Evolutionary conservation across 1,140 invertebrate species (phyloP).

Genomic region (Thalassaphorura encarpata): DNA sequence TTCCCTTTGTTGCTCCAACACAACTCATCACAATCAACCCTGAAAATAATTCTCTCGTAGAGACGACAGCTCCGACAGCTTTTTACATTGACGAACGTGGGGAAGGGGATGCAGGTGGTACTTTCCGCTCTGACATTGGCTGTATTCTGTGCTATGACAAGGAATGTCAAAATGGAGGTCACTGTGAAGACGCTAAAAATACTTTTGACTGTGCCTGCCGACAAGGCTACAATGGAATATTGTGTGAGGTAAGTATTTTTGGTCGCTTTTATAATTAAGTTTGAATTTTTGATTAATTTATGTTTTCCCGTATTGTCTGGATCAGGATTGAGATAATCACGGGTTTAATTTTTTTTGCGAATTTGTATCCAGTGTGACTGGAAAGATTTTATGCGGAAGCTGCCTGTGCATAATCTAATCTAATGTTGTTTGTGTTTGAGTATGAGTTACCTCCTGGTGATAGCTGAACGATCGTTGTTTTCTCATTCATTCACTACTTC

Average conservation of each 20-base stretch:
- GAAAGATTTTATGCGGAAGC: too few relatives aligned
- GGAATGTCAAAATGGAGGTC: conserved; percentile 77
- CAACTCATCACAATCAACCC: conserved; percentile 32
- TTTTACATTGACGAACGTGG: conserved; percentile 39
- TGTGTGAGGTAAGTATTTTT: conserved; percentile 56
- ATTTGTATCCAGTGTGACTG: too few relatives aligned
- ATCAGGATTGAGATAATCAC: too few relatives aligned
- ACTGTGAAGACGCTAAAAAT: conserved; percentile 59
- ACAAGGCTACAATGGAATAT: conserved; percentile 58
- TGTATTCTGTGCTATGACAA: conserved; percentile 71
- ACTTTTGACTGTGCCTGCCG: conserved; percentile 76
- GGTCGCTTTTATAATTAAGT: neutral
- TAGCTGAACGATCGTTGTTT: too few relatives aligned
- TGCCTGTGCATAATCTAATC: too few relatives aligned
- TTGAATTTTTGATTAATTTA: neutral
- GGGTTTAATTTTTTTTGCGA: too few relatives aligned
- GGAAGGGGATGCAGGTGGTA: neutral
- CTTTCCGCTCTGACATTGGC: conserved; percentile 34
- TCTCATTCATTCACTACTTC: too few relatives aligned
- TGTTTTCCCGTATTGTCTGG: too few relatives aligned
- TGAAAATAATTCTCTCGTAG: conserved; percentile 9
- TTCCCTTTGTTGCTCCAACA: conserved; percentile 69
- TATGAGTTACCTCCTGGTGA: too few relatives aligned
- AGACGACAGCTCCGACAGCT: conserved; percentile 25
- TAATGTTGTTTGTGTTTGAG: too few relatives aligned